Evolutionary conservation across 2,888 invertebrate genomes (phyloP), one percentile per base, ranked within the genome.

Genomic region (Morpho helenor): DNA sequence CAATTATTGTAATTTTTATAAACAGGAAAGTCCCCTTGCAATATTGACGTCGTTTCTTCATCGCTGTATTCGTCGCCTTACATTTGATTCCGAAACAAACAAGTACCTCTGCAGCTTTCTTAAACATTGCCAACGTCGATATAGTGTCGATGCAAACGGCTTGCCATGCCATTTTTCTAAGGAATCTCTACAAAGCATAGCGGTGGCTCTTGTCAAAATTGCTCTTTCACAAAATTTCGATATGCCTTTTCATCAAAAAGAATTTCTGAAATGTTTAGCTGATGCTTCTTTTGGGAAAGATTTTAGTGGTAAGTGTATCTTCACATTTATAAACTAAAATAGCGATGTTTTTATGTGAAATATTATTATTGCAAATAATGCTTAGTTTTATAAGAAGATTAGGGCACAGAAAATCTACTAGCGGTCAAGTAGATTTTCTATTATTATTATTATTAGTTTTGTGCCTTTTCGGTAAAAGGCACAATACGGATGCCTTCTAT

Each of bases 1-100:
- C 16, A 16, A 2, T 40, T 43, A 39, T 46, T 10, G 22, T 40
- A 40, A 16, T 39, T 8, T 56, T 47, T 60, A 56, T 71, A 89
- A 84, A 49, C 71, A 95, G 95, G 92, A 94, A 23, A 94, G 92
- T 76, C 93, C 94, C 0, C 79, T 96, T 8, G 87, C 88, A 5
- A 71, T 89, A 46, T 85, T 94, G 0, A 92, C 92, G 23, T 87
- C 92, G 16, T 94, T 94, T 69, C 83, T 94, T 0, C 80, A 90
- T 52, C 86, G 92, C 59, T 92, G 92, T 44, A 80, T 89, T 41
- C 81, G 85, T 8, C 76, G 85, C 52, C 84, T 82, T 43, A 77
- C 80, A 31, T 93, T 93, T 61, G 89, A 89, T 51, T 76, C 81
- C 0, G 88, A 91, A 7, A 80, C 84, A 1, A 74, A 70, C 41